A percentile compares a stretch with the other conserved stretches of the same genome.
Conservation (phyloP, 2,797 vertebrate species). For the Lates japonicus region DNA sequence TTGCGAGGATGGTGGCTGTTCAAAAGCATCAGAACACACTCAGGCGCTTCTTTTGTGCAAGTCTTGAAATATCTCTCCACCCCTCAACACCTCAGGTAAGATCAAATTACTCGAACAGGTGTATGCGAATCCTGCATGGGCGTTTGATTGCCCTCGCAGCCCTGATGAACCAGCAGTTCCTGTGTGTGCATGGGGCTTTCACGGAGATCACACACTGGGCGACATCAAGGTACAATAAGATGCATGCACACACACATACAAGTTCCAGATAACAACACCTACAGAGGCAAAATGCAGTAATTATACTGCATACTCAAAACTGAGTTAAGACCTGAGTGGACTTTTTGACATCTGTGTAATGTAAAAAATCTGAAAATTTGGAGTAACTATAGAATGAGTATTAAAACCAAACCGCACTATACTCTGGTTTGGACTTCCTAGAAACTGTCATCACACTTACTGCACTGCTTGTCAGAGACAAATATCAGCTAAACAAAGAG, state of each 20-base stretch:
- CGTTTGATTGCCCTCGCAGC: constrained; percentile 90
- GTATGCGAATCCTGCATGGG: constrained; percentile 90
- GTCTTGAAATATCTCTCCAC: constrained; percentile 49
- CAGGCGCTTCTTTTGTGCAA: constrained; percentile 36
- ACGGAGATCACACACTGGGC: constrained; percentile 89
- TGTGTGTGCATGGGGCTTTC: constrained; percentile 89
- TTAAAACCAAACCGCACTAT: neutral
- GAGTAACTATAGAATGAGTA: neutral
- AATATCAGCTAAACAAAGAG: neutral
- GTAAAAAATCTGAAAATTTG: neutral
- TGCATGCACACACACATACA: neutral
- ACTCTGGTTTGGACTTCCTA: neutral
- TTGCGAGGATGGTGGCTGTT: constrained; percentile 26
- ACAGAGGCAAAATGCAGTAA: neutral
- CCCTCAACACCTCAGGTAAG: constrained; percentile 83
- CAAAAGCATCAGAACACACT: constrained; percentile 42
- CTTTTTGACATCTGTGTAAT: neutral
- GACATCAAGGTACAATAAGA: constrained; percentile 85
- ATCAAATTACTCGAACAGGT: constrained; percentile 92
- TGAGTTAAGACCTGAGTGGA: neutral
- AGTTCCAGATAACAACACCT: neutral
- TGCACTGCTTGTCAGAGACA: too few species aligned
- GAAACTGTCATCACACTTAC: neutral
- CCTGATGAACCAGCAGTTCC: constrained; percentile 91
- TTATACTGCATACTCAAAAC: neutral